A percentile compares a stretch with the other conserved stretches of the same genome.
Conservation (phyloP, 2,888 invertebrate genomes). For the Eupithecia tripunctaria region DNA sequence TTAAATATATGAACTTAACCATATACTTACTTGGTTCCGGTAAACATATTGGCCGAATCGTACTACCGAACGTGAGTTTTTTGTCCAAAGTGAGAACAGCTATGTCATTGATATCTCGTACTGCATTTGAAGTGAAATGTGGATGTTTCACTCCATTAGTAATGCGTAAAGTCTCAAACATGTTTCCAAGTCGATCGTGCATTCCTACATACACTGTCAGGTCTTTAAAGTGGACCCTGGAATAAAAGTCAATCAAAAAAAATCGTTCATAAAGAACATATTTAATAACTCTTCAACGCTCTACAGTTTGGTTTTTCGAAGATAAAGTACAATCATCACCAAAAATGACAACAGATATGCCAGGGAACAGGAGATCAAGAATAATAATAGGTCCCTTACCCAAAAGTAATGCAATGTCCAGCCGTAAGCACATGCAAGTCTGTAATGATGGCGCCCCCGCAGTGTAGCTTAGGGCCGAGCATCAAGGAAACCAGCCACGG, state of each 20-base stretch:
- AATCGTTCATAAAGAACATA: neutral
- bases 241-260: neutral
- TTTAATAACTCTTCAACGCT: neutral
- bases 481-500: slow-evolving; percentile 84
- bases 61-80: slow-evolving; percentile 71
- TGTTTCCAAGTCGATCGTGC: slow-evolving; percentile 76
- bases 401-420: slow-evolving; percentile 84
- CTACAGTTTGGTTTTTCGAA: neutral
- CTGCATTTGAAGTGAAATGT: slow-evolving; percentile 79
- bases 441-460: slow-evolving; percentile 85
- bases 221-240: slow-evolving; percentile 70
- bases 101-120: slow-evolving; percentile 85
- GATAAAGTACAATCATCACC: neutral
- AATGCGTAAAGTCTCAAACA: slow-evolving; percentile 56
- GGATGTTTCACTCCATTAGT: slow-evolving; percentile 75
- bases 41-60: slow-evolving; percentile 81
- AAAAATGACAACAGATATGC: neutral
- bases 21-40: slow-evolving; percentile 60
- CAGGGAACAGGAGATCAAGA: neutral
- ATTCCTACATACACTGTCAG: slow-evolving; percentile 78
- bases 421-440: slow-evolving; percentile 83
- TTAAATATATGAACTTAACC: too few species aligned
- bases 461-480: slow-evolving; percentile 76
- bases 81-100: slow-evolving; percentile 80
- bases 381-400: slow-evolving; percentile 60